A percentile compares a stretch with the other conserved stretches of the same genome.
Evolutionary conservation across 2,113 vertebrate species (phyloP).

Genomic region (Siniperca knerii): DNA sequence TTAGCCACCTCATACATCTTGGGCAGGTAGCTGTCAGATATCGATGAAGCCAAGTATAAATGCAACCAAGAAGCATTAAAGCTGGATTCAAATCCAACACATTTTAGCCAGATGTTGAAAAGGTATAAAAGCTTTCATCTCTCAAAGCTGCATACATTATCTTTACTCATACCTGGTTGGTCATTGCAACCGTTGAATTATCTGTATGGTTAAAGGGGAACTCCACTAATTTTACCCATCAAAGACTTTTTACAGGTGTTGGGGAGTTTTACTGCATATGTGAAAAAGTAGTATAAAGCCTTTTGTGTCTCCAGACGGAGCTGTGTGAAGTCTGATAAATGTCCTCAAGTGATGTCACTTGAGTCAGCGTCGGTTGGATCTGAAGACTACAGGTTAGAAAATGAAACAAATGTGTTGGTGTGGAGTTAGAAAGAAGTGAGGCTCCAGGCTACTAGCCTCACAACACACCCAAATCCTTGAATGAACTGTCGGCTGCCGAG

Average conservation of each 20-base stretch:
- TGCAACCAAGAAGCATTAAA: neutral
- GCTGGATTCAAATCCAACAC: neutral
- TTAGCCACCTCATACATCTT: neutral
- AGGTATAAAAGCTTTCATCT: neutral
- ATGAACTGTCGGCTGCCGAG: neutral
- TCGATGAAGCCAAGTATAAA: neutral
- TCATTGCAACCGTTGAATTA: neutral
- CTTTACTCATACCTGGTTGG: neutral
- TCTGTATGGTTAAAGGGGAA: neutral
- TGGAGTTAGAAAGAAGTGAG: too few species aligned
- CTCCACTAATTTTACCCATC: neutral
- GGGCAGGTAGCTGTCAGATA: neutral
- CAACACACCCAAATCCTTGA: neutral
- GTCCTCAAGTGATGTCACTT: neutral
- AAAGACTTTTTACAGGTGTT: neutral
- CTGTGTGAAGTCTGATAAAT: neutral
- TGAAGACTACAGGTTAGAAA: too few species aligned
- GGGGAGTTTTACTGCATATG: neutral
- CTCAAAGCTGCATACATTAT: neutral
- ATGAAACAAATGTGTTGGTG: too few species aligned
- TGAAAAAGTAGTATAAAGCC: too few species aligned
- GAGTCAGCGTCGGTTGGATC: neutral
- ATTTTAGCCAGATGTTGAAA: slow-evolving; percentile 18
- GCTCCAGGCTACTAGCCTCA: neutral
- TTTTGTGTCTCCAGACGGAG: neutral